Evolutionary conservation across 2,113 vertebrate genomes (phyloP), one percentile per base, ranked within the genome.

Genomic region (Oreochromis niloticus): DNA sequence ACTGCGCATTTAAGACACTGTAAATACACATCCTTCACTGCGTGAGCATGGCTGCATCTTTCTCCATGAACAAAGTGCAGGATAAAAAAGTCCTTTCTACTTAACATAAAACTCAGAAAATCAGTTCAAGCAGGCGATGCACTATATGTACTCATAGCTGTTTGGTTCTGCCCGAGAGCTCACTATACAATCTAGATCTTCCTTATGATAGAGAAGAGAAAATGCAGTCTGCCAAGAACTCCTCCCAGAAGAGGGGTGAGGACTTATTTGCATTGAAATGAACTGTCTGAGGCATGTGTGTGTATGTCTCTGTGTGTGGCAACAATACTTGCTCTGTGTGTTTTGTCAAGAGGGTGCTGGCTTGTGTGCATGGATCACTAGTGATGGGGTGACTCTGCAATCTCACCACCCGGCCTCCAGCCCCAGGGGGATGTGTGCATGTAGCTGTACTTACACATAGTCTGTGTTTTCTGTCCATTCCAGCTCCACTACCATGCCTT

Each of bases 221-320:
- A 93, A 94, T 89, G 75, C 86, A 94, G 83, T 91, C 73, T 89
- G 82, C 81, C 59, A 61, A 79, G 83, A 85, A 79, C 82, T 83
- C 83, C 81, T 88, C 91, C 88, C 87, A 89, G 85, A 89, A 88
- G 91, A 90, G 46, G 78, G 43, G 68, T 4, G 13, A 84, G 85
- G 41, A 56, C 92, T 83, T 90, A 96, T 96, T 95, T 95, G 93
- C 95, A 96, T 96, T 94, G 91, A 95, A 96, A 96, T 93, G 91
- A 95, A 93, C 75, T 90, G 91, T 82, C 80, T 84, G 80, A 88
- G 56, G 85, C 83, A 6, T 50, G 55, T 46, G 66, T 85, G 61
- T 52, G 52, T 80, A 71, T 84, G 61, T 88, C 50, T 88, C 43
- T 83, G 81, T 7, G 39, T 52, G 78, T 46, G 56, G 32, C 27